A percentile compares a stretch with the other conserved stretches of the same genome.
Evolutionary conservation across 2,113 vertebrate species (phyloP).

Genomic region (Phrynosoma blainvillii): DNA sequence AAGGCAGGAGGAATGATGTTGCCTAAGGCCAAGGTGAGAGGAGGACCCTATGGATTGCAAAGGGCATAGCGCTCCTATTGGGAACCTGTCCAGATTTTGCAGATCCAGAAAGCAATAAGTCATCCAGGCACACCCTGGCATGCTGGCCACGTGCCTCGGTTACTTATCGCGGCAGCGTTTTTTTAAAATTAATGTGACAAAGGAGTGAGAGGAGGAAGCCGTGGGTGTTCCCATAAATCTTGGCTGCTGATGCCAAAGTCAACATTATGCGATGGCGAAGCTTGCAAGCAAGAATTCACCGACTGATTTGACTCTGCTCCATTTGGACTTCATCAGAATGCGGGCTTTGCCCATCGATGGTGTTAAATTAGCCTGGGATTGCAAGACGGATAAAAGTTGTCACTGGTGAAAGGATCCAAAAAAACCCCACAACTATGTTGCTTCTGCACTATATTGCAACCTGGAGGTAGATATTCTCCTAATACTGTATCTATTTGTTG

Average conservation of each 20-base stretch:
- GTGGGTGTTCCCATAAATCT: background rate
- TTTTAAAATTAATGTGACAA: background rate
- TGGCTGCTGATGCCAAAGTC: too few species aligned
- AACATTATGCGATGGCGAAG: background rate
- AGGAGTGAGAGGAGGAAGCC: background rate
- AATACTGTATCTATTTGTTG: too few species aligned
- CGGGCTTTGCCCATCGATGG: background rate
- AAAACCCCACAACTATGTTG: too few species aligned
- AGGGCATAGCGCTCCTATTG: background rate
- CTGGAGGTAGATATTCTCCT: too few species aligned
- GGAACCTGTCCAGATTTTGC: background rate
- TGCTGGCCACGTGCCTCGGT: background rate
- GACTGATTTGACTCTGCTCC: background rate
- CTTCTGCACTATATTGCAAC: too few species aligned
- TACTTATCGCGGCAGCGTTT: background rate
- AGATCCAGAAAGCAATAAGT: background rate
- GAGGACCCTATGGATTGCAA: too few species aligned
- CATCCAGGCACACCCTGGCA: background rate
- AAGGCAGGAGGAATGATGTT: too few species aligned
- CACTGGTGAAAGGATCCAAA: background rate
- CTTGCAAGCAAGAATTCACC: too few species aligned
- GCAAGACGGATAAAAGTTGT: background rate
- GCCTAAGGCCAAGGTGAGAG: too few species aligned
- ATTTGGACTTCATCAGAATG: background rate
- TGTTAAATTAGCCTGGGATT: background rate